Evolutionary conservation across 1,140 invertebrate genomes (phyloP).

Genomic region (Callitettix versicolor): DNA sequence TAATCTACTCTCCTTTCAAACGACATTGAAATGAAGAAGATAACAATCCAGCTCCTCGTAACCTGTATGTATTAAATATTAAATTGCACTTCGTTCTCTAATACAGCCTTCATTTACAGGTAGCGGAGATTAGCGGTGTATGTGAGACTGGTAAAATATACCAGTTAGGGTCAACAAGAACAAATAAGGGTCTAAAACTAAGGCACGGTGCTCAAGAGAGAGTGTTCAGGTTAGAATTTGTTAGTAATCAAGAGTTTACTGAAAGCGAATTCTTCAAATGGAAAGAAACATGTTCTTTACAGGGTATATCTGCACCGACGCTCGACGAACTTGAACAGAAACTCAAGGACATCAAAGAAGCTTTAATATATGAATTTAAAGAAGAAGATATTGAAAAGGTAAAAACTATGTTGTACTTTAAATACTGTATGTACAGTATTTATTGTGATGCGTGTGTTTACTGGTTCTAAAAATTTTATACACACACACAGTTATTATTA

Average conservation of each 20-base stretch:
- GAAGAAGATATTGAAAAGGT: slow-evolving; percentile 67
- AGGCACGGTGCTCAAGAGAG: slow-evolving; percentile 82
- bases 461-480: too few relatives aligned
- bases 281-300: slow-evolving; percentile 69
- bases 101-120: slow-evolving; percentile 30
- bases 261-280: slow-evolving; percentile 90
- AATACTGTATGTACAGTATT: too few relatives aligned
- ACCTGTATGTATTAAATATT: too few relatives aligned
- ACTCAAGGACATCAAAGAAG: slow-evolving; percentile 77
- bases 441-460: too few relatives aligned
- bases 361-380: slow-evolving; percentile 80
- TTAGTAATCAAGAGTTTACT: slow-evolving; percentile 94
- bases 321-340: slow-evolving; percentile 78
- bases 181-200: slow-evolving; percentile 73
- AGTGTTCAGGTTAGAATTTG: slow-evolving; percentile 89
- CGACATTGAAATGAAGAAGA: too few relatives aligned
- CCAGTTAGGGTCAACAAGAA: slow-evolving; percentile 76
- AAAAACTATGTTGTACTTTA: too few relatives aligned
- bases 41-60: too few relatives aligned
- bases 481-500: too few relatives aligned
- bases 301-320: slow-evolving; percentile 70
- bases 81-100: neutral
- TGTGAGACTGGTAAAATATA: slow-evolving; percentile 95
- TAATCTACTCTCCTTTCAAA: too few relatives aligned
- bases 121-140: slow-evolving; percentile 88